Conservation (phyloP, 1,140 invertebrate genomes). For the Ceratina australensis region DNA sequence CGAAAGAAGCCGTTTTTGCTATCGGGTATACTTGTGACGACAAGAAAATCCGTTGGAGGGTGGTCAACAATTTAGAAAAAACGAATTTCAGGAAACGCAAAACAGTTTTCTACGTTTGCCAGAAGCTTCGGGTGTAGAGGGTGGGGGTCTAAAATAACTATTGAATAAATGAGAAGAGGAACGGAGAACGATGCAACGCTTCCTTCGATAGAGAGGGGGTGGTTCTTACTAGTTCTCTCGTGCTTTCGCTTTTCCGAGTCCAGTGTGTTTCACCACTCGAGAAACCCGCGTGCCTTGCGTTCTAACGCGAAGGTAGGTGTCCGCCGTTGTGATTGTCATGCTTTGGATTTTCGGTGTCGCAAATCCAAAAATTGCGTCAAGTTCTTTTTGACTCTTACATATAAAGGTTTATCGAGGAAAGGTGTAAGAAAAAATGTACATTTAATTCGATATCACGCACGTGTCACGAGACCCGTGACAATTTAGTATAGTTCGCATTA, state of each 20-base stretch:
- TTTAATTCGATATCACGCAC: background rate
- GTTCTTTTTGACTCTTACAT: background rate
- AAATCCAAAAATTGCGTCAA: background rate
- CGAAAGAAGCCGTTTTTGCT: background rate
- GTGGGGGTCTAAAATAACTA: slow-evolving; percentile 65
- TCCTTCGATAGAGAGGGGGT: slow-evolving; percentile 57
- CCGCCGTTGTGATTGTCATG: slow-evolving; percentile 20
- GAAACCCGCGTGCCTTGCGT: slow-evolving; percentile 60
- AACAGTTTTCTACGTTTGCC: slow-evolving; percentile 51
- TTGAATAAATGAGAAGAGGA: slow-evolving; percentile 45
- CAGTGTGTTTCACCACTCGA: slow-evolving; percentile 62
- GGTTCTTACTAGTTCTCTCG: slow-evolving; percentile 44
- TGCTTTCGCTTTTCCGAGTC: slow-evolving; percentile 64
- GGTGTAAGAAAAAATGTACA: background rate
- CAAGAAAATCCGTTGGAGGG: background rate
- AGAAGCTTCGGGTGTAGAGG: slow-evolving; percentile 42
- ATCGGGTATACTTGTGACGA: background rate
- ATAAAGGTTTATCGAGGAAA: no score
- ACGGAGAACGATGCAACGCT: slow-evolving; percentile 50
- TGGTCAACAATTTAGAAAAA: slow-evolving; percentile 31
- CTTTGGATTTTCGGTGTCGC: background rate
- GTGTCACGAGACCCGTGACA: no score
- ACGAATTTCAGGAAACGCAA: slow-evolving; percentile 47
- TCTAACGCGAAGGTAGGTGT: slow-evolving; percentile 55
- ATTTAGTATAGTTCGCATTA: no score